Percentiles rank a stretch among this genome's conserved stretches.
Evolutionary conservation across 2,797 vertebrate species (phyloP).

Genomic region (Scarus forsteni): DNA sequence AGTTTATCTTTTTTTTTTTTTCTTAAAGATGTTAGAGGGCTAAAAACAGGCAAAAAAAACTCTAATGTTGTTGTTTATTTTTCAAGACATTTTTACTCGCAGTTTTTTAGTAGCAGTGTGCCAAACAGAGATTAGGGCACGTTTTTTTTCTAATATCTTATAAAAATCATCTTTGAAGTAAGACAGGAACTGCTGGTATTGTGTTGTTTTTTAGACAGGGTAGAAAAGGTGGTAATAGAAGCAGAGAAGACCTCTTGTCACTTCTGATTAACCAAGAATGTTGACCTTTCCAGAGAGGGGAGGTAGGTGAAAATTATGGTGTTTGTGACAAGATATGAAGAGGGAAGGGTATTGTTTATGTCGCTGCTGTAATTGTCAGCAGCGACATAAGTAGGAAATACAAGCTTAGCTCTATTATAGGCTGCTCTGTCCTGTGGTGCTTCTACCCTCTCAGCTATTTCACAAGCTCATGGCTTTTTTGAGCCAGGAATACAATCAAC

Average conservation of each 20-base stretch:
- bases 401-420: slow-evolving; percentile 37
- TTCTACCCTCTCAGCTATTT: slow-evolving; percentile 35
- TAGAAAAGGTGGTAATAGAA: slow-evolving; percentile 48
- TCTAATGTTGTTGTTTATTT: background rate
- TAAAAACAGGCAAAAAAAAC: slow-evolving; percentile 16
- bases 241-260: slow-evolving; percentile 54
- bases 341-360: slow-evolving; percentile 36
- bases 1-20: slow-evolving; percentile 20
- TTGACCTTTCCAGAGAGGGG: slow-evolving; percentile 65
- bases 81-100: slow-evolving; percentile 14
- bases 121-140: slow-evolving; percentile 15
- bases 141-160: slow-evolving; percentile 21
- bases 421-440: slow-evolving; percentile 2
- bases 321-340: slow-evolving; percentile 31
- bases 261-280: slow-evolving; percentile 63
- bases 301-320: slow-evolving; percentile 44
- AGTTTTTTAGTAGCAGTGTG: slow-evolving; percentile 13
- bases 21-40: slow-evolving; percentile 17
- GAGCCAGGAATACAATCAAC: slow-evolving; percentile 55
- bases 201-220: slow-evolving; percentile 43
- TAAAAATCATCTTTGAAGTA: slow-evolving; percentile 28
- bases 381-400: slow-evolving; percentile 48
- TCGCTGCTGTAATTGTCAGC: slow-evolving; percentile 47
- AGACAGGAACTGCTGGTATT: slow-evolving; percentile 16
- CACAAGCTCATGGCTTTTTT: slow-evolving; percentile 48